Evolutionary conservation across 2,113 vertebrate species (phyloP), one percentile per base, ranked within the genome.

Genomic region (Canis aureus): DNA sequence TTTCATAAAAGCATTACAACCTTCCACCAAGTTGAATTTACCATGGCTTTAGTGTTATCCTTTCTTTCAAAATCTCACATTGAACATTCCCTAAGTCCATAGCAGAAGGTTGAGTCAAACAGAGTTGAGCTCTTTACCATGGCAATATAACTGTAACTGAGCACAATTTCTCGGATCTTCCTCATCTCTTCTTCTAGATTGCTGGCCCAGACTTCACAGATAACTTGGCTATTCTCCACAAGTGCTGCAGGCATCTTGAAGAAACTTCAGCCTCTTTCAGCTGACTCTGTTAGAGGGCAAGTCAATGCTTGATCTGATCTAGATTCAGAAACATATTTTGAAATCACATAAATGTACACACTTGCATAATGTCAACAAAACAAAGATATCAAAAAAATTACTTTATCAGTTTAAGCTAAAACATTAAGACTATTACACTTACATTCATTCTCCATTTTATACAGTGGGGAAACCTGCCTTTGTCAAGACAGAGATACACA

Each of bases 101-200:
- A 71, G 11, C 1, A 76, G 1, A 11, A 74, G 17, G 20, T 67
- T 67, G 4, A 49, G 25, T 85, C 25, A 95, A 27, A 51, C 0
- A 82, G 27, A 92, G 67, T 0, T 76, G 4, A 79, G 80, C 95
- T 88, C 9, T 94, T 99, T 96, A 99, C 99, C 99, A 99, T 99
- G 0, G 99, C 99, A n/a, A 99, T 99, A 49, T 99, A 99, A 98
- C 99, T 99, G 99, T 99, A 99, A 98, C 98, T 99, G 73, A 99
- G 99, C 95, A 99, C 99, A 20, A 99, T 99, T 98, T 99, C 99
- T 55, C 99, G 99, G 95, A 99, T 99, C 97, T 99, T 99, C 98
- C 99, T 99, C 99, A 99, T 99, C 98, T 99, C 99, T 53, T 99
- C 99, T 96, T 99, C 99, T 94, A 99, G 99, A 87, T 99, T 99